Evolutionary conservation across 2,888 invertebrate genomes (phyloP).

Genomic region (Selenia dentaria): DNA sequence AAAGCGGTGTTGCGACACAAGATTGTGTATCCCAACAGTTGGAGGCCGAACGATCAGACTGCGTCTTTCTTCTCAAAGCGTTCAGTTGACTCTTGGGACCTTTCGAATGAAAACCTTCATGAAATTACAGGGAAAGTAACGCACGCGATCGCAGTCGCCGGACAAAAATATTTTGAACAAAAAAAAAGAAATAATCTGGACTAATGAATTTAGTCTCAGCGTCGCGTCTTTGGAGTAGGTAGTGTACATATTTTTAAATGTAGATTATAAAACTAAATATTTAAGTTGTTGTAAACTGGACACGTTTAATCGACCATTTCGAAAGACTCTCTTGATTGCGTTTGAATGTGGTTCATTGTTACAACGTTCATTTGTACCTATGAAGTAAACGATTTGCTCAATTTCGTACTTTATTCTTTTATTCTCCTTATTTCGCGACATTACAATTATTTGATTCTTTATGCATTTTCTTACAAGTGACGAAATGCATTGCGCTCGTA

Average conservation of each 20-base stretch:
- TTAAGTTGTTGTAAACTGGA: conserved; percentile 72
- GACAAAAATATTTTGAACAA: conserved; percentile 64
- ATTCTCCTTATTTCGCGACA: neutral
- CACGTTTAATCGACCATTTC: conserved; percentile 56
- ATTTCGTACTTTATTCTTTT: conserved; percentile 4
- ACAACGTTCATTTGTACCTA: conserved; percentile 51
- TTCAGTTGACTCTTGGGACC: conserved; percentile 71
- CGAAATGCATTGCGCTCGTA: too few species aligned
- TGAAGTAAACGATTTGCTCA: conserved; percentile 26
- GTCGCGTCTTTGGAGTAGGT: too few species aligned
- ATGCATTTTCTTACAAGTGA: too few species aligned
- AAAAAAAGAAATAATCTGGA: conserved; percentile 34
- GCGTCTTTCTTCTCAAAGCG: conserved; percentile 71
- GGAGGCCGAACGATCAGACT: conserved; percentile 68
- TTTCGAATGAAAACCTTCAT: conserved; percentile 76
- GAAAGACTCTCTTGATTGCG: neutral
- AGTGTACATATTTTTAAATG: conserved; percentile 19
- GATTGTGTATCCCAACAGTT: conserved; percentile 86
- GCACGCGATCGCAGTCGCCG: conserved; percentile 67
- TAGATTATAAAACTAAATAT: conserved; percentile 7
- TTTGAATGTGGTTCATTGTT: conserved; percentile 75
- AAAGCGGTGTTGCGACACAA: conserved; percentile 90
- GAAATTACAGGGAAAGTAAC: conserved; percentile 76
- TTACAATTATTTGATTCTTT: too few species aligned
- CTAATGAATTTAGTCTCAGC: neutral